A percentile compares a stretch with the other conserved stretches of the same genome.
Conservation (phyloP, 2,797 vertebrate species). For the Podarcis siculus region DNA sequence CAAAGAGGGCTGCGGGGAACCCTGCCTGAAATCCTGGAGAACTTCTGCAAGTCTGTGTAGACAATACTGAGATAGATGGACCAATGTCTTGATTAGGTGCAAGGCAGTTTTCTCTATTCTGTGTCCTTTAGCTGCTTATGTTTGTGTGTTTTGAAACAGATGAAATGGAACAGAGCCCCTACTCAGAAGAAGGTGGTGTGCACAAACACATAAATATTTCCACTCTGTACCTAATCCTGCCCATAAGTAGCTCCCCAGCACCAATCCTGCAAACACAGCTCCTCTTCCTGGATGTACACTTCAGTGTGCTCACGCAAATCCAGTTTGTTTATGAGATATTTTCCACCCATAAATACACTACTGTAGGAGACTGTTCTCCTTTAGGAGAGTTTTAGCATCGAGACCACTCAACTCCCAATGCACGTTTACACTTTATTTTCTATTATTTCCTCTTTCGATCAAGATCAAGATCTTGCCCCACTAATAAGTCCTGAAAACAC, state of each 20-base stretch:
- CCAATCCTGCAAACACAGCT: background rate
- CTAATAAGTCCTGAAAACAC: background rate
- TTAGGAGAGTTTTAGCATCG: background rate
- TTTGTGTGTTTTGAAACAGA: background rate
- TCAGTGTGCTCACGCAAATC: background rate
- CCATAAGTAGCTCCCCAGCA: background rate
- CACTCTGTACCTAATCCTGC: background rate
- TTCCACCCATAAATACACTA: background rate
- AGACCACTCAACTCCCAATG: background rate
- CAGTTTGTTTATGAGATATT: background rate
- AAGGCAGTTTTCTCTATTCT: too few species aligned
- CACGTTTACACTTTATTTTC: too few species aligned
- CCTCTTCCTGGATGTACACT: background rate
- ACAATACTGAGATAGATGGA: too few species aligned
- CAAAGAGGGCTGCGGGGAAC: too few species aligned
- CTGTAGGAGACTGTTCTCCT: background rate
- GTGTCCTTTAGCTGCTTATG: background rate
- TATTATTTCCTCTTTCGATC: background rate
- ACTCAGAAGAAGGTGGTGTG: background rate
- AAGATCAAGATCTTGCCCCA: too few species aligned
- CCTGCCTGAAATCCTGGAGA: too few species aligned
- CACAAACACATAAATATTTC: background rate
- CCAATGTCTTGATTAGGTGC: too few species aligned
- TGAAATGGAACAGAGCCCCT: background rate
- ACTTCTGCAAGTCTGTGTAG: too few species aligned